Base-by-base conservation (phyloP, 2,113 vertebrate species). In the Nerophis lumbriciformis region DNA sequence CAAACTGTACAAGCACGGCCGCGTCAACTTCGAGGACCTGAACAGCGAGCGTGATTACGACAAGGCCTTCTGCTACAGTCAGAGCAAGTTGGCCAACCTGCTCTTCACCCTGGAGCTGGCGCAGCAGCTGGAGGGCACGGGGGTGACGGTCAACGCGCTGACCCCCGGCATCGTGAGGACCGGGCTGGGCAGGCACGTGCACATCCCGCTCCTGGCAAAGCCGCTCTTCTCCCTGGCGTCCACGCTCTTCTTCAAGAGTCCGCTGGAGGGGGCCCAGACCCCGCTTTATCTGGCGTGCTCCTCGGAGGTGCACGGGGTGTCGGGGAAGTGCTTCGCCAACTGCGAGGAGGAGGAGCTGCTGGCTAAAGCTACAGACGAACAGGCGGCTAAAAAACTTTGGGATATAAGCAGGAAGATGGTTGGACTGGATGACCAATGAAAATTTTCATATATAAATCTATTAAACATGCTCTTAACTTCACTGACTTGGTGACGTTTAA, bases 11-110 rank as follows among this genome's bases (percentile, higher is more conserved):
- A 98, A 98, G 82, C 93, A 96, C 0, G 95, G 95, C 66, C 88
- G 90, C 64, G 92, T 98, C 85, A 95, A 98, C 83, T 98, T 98
- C 58, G 92, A 97, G 14, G 95, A 98, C 84, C 82, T 96, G 80
- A 95, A 95, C 81, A 95, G 95, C 71, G 95, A 97, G 63, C 76
- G 77, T 10, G 92, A 66, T 79, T 98, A 97, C 78, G 87, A 92
- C 73, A 96, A 94, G 81, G 90, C 93, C 35, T 95, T 92, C 85
- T 93, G 90, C 76, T 98, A 98, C 50, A 96, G 94, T 72, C 93
- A 94, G 69, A 98, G 95, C 82, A 98, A 98, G 77, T 73, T 98
- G 73, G 96, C 95, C 38, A 98, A 98, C 76, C 88, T 98, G 69
- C 75, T 98, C 15, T 97, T 98, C 60, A 93, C 91, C 8, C 91